A percentile compares a stretch with the other conserved stretches of the same genome.
These are phyloP conservation scores for Sesia bembeciformis DNA, from an alignment of 2,888 invertebrate genomes.

Conservation along the genomic window DNA sequence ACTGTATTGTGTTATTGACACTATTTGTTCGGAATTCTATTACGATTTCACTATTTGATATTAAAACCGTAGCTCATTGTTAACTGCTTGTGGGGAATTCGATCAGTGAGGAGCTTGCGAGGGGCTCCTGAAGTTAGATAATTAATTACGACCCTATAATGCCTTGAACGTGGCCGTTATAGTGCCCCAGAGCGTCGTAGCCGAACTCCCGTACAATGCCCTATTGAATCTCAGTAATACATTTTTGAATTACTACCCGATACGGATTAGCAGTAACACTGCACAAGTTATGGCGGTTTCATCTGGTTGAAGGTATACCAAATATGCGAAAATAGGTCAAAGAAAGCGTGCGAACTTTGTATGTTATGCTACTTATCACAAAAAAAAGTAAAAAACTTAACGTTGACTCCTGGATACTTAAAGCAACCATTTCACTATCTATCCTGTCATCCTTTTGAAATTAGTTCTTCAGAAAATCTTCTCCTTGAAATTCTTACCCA, in stretches of 20 bases:
- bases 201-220: slow-evolving; percentile 27
- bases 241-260: slow-evolving; percentile 38
- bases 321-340: too few species aligned
- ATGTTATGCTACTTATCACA: too few species aligned
- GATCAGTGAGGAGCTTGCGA: slow-evolving; percentile 28
- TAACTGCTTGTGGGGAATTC: slow-evolving; percentile 5
- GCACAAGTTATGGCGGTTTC: background rate
- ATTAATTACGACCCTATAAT: slow-evolving; percentile 53
- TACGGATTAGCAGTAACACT: slow-evolving; percentile 16
- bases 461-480: too few species aligned
- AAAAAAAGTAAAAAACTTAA: too few species aligned
- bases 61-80: background rate
- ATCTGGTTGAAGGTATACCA: too few species aligned
- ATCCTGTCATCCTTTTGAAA: too few species aligned
- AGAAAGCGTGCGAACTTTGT: too few species aligned
- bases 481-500: too few species aligned
- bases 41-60: background rate
- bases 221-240: slow-evolving; percentile 44
- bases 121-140: slow-evolving; percentile 42
- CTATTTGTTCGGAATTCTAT: background rate
- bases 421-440: too few species aligned
- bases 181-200: slow-evolving; percentile 46
- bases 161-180: slow-evolving; percentile 35
- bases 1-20: too few species aligned
- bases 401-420: too few species aligned